Base-by-base conservation (phyloP, 2,797 vertebrate genomes). In the Acanthis flammea region DNA sequence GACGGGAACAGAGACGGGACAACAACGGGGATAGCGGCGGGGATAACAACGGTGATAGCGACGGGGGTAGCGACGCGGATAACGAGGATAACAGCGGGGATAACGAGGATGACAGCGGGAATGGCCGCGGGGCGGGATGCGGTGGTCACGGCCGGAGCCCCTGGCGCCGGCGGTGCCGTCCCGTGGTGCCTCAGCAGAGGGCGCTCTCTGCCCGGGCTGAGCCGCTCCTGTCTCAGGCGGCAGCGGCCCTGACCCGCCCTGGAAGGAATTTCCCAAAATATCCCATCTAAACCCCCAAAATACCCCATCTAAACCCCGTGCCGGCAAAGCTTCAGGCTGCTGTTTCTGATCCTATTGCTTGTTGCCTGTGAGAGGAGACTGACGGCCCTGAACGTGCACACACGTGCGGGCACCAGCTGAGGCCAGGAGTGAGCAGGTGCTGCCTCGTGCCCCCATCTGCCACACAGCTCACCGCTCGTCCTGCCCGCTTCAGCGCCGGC, bases 391-490 rank as follows among this genome's bases (percentile, higher is more conserved):
- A 9, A 5, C 4, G 30, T 22, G 63, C 41, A 7, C 5, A 31
- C 19, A 4, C 41, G 0, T 9, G 24, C 22, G 1, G 1, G 22
- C 42, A 14, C 2, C 19, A 7, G 42, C 31, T 2, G 31, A 31
- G 54, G 28, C 18, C 21, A 4, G 17, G 28, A 0, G 15, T 0
- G 2, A 10, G 0, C 19, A 3, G 27, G 15, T 0, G 1, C 33
- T 65, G 47, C 28, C 14, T 8, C 3, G 16, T 25, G 24, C 5
- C 33, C 15, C 15, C 12, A 5, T 27, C 19, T 62, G 82, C 65
- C 2, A 0, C 47, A 3, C 0, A 1, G 30, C 9, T 28, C 42
- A 2, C 16, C 3, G 0, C 61, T 35, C 3, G 1, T 15, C 2
- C 42, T 14, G 44, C 12, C 58, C 0, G 1, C 51, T 21, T 24